Evolutionary conservation across 2,888 invertebrate species (phyloP).

Genomic region (Sycophila texana): DNA sequence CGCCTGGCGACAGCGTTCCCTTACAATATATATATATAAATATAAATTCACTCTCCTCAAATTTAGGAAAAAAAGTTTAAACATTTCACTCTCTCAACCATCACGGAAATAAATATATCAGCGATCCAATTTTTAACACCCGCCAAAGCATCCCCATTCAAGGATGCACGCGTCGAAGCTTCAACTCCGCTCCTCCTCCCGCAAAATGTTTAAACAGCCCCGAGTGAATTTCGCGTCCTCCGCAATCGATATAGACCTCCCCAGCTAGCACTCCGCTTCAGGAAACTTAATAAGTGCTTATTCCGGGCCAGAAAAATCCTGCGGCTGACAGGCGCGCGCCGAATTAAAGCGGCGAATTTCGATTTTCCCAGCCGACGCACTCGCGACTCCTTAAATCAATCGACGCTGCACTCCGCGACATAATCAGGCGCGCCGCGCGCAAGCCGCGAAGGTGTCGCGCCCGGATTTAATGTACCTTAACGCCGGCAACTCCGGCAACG

Average conservation of each 20-base stretch:
- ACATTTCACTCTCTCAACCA: too few relatives aligned
- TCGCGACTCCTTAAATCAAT: constrained; percentile 69
- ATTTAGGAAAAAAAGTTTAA: too few relatives aligned
- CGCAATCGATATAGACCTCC: too few relatives aligned
- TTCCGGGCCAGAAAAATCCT: constrained; percentile 47
- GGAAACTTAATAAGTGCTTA: constrained; percentile 46
- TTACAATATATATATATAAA: too few relatives aligned
- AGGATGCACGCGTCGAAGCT: too few relatives aligned
- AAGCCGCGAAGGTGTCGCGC: constrained; percentile 53
- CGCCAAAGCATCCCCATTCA: too few relatives aligned
- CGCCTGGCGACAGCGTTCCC: too few relatives aligned
- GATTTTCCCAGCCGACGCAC: constrained; percentile 58
- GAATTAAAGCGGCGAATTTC: constrained; percentile 57
- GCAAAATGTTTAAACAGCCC: not conserved
- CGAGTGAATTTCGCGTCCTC: not conserved
- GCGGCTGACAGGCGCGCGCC: constrained; percentile 45
- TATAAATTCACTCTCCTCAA: too few relatives aligned
- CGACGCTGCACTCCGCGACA: constrained; percentile 57
- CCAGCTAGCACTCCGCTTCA: constrained; percentile 26
- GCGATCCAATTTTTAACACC: too few relatives aligned
- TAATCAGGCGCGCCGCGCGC: constrained; percentile 11
- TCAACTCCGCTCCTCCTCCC: not conserved
- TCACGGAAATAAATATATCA: too few relatives aligned
- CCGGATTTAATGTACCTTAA: constrained; percentile 68
- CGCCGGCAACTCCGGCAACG: not conserved